phyloP scores from a whole-genome alignment of 2,888 invertebrate species.

The Mimachlamys varia region DNA sequence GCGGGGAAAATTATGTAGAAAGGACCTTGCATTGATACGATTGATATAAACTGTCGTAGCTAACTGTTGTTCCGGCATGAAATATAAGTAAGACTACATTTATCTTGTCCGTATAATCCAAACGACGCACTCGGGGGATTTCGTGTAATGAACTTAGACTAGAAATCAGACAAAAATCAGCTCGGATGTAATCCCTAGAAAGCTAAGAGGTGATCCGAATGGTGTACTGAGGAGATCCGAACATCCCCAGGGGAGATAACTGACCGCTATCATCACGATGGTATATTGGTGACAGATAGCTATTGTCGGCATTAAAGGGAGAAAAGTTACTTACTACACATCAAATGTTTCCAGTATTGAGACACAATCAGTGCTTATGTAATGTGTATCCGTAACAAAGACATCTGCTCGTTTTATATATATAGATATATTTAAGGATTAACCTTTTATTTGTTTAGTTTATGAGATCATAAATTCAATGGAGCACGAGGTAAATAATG shows the following conservation, averaged over 20 bases:
- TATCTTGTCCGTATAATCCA: neutral
- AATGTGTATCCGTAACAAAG: too few relatives aligned
- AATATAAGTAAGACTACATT: neutral
- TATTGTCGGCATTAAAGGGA: neutral
- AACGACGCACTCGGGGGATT: neutral
- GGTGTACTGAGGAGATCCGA: neutral
- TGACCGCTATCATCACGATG: neutral
- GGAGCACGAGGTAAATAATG: too few relatives aligned
- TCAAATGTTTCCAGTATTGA: too few relatives aligned
- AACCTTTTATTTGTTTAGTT: too few relatives aligned
- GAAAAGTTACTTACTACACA: neutral
- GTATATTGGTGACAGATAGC: neutral
- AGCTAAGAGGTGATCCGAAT: slow-evolving; percentile 14
- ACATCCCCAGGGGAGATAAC: neutral
- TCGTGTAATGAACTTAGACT: neutral
- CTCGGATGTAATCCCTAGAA: neutral
- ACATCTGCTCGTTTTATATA: too few relatives aligned
- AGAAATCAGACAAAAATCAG: slow-evolving; percentile 5
- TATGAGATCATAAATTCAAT: too few relatives aligned
- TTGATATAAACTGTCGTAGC: neutral
- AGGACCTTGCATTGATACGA: neutral
- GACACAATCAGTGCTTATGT: too few relatives aligned
- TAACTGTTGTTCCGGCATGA: neutral
- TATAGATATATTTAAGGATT: too few relatives aligned
- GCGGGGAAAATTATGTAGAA: neutral